Conservation (phyloP, 2,888 invertebrate genomes). For the Chironomus riparius region DNA sequence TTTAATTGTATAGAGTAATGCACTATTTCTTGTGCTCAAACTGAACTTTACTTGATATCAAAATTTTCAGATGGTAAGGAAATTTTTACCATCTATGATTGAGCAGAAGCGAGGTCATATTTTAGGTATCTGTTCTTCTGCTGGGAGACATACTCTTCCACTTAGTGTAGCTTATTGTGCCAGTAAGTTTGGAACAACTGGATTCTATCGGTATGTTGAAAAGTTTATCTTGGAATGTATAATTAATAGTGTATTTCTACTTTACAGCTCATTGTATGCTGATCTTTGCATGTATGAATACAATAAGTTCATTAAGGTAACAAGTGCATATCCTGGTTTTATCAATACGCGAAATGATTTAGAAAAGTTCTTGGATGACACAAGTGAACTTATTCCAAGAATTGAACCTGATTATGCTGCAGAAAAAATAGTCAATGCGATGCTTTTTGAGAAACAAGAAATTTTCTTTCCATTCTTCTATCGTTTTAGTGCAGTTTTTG, state of each 20-base stretch:
- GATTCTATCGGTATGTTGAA: background rate
- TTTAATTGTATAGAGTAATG: too few species aligned
- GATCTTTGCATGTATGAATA: background rate
- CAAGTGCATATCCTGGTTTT: background rate
- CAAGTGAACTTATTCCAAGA: background rate
- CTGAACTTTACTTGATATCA: too few species aligned
- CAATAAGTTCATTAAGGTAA: background rate
- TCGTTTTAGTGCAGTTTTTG: background rate
- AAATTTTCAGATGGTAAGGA: background rate
- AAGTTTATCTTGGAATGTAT: background rate
- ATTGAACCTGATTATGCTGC: background rate
- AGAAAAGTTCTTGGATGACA: background rate
- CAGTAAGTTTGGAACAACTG: background rate
- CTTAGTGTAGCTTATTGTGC: background rate
- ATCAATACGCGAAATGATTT: background rate
- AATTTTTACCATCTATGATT: background rate
- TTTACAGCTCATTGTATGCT: background rate
- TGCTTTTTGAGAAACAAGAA: background rate
- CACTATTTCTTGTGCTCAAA: too few species aligned
- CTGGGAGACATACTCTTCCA: background rate
- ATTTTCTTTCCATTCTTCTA: background rate
- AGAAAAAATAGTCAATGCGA: background rate
- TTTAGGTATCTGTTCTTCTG: background rate
- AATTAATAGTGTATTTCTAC: background rate
- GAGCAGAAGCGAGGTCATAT: background rate